A percentile compares a stretch with the other conserved stretches of the same genome.
Conservation (phyloP, 2,888 invertebrate species). For the Noctua janthina region DNA sequence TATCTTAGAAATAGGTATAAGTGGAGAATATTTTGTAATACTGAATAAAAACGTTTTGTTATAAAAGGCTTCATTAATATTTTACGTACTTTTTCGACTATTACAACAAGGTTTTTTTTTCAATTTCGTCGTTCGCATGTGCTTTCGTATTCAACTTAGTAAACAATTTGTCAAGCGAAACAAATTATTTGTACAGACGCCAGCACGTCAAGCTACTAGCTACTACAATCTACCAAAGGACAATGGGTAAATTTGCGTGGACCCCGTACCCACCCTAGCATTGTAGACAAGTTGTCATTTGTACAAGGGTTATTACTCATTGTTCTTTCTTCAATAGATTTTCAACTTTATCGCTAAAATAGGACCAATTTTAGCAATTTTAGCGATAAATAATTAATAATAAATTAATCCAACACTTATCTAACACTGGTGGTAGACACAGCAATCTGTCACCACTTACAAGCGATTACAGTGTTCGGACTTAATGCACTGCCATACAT, state of each 20-base stretch:
- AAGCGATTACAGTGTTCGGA: constrained; percentile 48
- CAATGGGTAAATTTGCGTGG: too few species aligned
- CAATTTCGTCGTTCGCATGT: not conserved
- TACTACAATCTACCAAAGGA: too few species aligned
- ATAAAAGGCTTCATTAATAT: not conserved
- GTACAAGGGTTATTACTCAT: too few species aligned
- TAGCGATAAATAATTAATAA: not conserved
- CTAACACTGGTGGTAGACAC: not conserved
- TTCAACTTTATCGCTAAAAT: too few species aligned
- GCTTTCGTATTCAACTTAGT: not conserved
- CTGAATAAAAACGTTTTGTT: not conserved
- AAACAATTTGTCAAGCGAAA: not conserved
- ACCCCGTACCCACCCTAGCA: too few species aligned
- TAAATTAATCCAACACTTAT: not conserved
- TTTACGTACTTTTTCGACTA: not conserved
- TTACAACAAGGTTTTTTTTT: not conserved
- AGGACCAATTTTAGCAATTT: too few species aligned
- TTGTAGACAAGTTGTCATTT: too few species aligned
- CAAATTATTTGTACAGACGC: not conserved
- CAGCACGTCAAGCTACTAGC: too few species aligned
- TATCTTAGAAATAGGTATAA: not conserved
- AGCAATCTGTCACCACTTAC: constrained; percentile 46
- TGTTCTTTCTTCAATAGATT: too few species aligned
- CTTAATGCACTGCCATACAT: constrained; percentile 51
- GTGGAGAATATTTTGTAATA: constrained; percentile 14